These are phyloP conservation scores for Drosophila arawakana DNA, from an alignment of 1,140 invertebrate genomes.

Conservation along the genomic window DNA sequence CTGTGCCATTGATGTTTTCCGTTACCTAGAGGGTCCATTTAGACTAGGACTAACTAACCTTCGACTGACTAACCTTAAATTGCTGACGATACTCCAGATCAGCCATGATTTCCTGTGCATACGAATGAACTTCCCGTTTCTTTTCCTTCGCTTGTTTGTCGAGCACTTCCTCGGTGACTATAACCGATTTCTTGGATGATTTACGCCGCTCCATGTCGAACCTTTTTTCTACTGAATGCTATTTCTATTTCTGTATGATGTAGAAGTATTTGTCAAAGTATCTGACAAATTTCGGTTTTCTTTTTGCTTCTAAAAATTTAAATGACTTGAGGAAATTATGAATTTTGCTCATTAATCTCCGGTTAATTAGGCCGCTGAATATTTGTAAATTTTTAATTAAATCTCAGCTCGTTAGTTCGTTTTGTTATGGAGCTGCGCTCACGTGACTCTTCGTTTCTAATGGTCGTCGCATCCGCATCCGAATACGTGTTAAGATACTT, in stretches of 20 bases:
- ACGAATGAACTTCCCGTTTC: slow-evolving; percentile 26
- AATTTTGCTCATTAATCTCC: not conserved
- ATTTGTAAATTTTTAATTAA: slow-evolving; percentile 55
- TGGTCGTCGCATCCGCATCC: not conserved
- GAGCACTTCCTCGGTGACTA: not conserved
- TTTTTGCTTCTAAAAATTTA: not conserved
- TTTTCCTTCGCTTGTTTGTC: slow-evolving; percentile 24
- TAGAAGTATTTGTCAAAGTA: not conserved
- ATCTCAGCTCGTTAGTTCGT: slow-evolving; percentile 31
- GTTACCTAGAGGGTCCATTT: slow-evolving; percentile 29
- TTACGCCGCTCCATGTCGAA: not conserved
- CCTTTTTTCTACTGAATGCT: not conserved
- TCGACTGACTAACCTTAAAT: slow-evolving; percentile 33
- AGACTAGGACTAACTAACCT: too few species aligned
- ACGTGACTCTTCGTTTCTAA: slow-evolving; percentile 25
- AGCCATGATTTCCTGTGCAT: slow-evolving; percentile 36
- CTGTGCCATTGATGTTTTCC: slow-evolving; percentile 38
- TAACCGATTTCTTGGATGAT: slow-evolving; percentile 52
- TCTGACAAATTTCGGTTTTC: not conserved
- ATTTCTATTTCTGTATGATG: not conserved
- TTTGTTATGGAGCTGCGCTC: slow-evolving; percentile 25
- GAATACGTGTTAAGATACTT: slow-evolving; percentile 23
- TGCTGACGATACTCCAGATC: slow-evolving; percentile 48
- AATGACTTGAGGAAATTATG: too few species aligned
- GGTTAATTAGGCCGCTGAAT: slow-evolving; percentile 22